phyloP scores from a whole-genome alignment of 2,797 vertebrate species.

The Cuculus canorus region DNA sequence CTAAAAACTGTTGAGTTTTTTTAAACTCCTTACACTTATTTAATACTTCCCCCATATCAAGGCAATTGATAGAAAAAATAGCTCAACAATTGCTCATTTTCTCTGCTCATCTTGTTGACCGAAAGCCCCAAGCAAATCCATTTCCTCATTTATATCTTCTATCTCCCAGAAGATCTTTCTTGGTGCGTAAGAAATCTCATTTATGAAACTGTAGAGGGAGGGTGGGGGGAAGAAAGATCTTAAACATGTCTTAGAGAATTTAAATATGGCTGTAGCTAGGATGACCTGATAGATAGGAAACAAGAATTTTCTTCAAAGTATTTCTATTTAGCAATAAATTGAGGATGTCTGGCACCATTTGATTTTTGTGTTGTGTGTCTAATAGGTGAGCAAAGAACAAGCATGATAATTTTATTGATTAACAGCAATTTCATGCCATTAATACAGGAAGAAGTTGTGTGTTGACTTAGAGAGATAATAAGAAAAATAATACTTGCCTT shows the following conservation, averaged over 20 bases:
- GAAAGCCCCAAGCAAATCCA: slow-evolving; percentile 14
- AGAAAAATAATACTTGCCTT: slow-evolving; percentile 28
- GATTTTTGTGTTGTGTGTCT: background rate
- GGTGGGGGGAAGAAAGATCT: background rate
- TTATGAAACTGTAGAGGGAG: slow-evolving; percentile 5
- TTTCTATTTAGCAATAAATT: background rate
- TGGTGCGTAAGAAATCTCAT: slow-evolving; percentile 8
- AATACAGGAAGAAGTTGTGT: background rate
- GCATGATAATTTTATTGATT: background rate
- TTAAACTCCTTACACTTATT: background rate
- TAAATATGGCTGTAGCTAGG: background rate
- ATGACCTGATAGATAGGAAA: background rate
- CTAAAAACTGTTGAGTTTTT: background rate
- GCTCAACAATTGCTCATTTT: slow-evolving; percentile 3
- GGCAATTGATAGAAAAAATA: background rate
- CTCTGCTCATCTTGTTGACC: background rate
- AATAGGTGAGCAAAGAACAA: background rate
- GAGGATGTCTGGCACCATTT: background rate
- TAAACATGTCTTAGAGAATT: background rate
- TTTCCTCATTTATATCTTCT: slow-evolving; percentile 33
- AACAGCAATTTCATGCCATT: background rate
- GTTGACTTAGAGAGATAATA: background rate
- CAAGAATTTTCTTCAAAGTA: background rate
- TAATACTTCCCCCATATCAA: slow-evolving; percentile 19
- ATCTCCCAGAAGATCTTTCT: background rate